Evolutionary conservation across 2,113 vertebrate species (phyloP).

Genomic region (Zosterops borbonicus): DNA sequence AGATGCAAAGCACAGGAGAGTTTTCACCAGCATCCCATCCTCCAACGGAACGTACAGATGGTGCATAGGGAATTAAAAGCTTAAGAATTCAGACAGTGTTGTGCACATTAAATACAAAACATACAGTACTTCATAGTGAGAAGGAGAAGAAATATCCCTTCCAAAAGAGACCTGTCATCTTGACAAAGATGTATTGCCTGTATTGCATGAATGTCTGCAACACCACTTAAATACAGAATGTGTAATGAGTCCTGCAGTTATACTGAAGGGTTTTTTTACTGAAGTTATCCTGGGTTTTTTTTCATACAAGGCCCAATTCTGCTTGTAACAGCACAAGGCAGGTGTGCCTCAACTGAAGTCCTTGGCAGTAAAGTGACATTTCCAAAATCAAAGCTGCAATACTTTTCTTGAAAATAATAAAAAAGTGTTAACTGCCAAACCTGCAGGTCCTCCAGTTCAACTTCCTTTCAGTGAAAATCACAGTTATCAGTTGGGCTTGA

Average conservation of each 20-base stretch:
- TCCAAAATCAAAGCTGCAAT: not conserved
- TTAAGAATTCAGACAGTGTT: not conserved
- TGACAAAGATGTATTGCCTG: constrained; percentile 5
- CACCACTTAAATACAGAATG: not conserved
- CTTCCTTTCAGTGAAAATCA: not conserved
- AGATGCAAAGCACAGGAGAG: not conserved
- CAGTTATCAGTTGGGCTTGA: not conserved
- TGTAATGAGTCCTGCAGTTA: not conserved
- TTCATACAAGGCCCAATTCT: not conserved
- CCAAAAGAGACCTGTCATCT: not conserved
- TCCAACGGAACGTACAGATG: not conserved
- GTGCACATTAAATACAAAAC: not conserved
- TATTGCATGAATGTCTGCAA: not conserved
- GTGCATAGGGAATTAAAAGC: not conserved
- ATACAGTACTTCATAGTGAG: not conserved
- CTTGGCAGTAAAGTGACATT: not conserved
- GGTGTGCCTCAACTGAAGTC: not conserved
- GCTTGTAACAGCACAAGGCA: not conserved
- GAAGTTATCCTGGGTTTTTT: not conserved
- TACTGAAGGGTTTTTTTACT: not conserved
- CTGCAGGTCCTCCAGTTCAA: not conserved
- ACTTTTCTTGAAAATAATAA: not conserved
- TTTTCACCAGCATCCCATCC: not conserved
- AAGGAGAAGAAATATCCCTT: not conserved
- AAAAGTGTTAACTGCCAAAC: not conserved